Percentiles rank a stretch among this genome's conserved stretches.
Conservation (phyloP, 2,888 invertebrate species). For the Cerceris rybyensis region DNA sequence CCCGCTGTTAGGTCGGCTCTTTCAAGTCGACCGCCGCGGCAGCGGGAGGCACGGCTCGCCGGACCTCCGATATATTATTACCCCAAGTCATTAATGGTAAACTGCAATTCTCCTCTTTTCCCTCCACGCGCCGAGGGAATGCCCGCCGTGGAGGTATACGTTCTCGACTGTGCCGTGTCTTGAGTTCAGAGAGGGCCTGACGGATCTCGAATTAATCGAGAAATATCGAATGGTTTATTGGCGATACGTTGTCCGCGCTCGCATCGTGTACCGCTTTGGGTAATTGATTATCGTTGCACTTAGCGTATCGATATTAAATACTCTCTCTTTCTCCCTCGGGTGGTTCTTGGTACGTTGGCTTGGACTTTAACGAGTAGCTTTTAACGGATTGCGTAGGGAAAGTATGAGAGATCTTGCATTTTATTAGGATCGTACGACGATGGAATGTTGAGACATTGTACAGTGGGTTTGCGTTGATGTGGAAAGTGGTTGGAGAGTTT, state of each 20-base stretch:
- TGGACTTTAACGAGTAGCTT: too few relatives aligned
- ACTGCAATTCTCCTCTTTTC: constrained; percentile 76
- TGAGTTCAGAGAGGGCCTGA: constrained; percentile 25
- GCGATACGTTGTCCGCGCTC: constrained; percentile 34
- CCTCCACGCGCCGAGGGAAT: constrained; percentile 55
- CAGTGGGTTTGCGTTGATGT: too few relatives aligned
- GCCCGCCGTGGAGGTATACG: constrained; percentile 13
- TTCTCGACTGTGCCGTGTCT: neutral
- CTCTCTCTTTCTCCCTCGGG: neutral
- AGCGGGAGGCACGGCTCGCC: constrained; percentile 75
- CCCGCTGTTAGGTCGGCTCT: constrained; percentile 79
- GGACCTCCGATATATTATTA: constrained; percentile 79
- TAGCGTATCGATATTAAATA: neutral
- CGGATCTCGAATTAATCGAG: constrained; percentile 60
- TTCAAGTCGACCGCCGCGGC: constrained; percentile 79
- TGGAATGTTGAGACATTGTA: too few relatives aligned
- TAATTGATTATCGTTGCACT: constrained; percentile 49
- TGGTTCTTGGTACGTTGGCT: too few relatives aligned
- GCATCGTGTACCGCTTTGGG: constrained; percentile 29
- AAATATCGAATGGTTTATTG: constrained; percentile 58
- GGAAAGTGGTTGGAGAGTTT: too few relatives aligned
- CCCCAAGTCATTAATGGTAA: constrained; percentile 79
- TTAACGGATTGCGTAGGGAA: too few relatives aligned
- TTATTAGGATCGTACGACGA: too few relatives aligned
- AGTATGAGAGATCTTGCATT: too few relatives aligned